Evolutionary conservation across 2,888 invertebrate species (phyloP).

Genomic region (Cantharis lateralis): DNA sequence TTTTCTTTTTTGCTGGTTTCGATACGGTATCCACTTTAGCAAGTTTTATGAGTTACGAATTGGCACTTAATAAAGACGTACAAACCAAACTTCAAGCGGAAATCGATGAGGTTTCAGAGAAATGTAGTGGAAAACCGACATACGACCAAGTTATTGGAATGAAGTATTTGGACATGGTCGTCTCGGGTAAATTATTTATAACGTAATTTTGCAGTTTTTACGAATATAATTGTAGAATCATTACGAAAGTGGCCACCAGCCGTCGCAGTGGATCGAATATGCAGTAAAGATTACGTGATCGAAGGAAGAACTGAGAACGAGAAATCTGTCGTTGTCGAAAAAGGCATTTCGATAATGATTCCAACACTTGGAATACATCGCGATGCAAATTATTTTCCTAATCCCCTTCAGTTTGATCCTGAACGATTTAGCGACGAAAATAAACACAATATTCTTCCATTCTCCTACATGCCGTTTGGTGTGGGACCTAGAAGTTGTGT

Average conservation of each 20-base stretch:
- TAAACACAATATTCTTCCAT: constrained; percentile 57
- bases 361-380: constrained; percentile 59
- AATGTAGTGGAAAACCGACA: background rate
- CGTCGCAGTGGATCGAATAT: constrained; percentile 55
- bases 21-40: background rate
- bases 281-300: constrained; percentile 55
- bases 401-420: constrained; percentile 59
- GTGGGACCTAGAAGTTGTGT: constrained; percentile 50
- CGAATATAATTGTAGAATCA: background rate
- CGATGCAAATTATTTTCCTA: constrained; percentile 60
- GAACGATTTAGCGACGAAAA: constrained; percentile 61
- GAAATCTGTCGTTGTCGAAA: constrained; percentile 27
- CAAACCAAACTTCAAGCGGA: constrained; percentile 1
- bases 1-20: constrained; percentile 2
- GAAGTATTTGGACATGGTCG: background rate
- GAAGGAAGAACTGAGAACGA: constrained; percentile 29
- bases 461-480: constrained; percentile 61
- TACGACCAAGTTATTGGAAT: background rate
- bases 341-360: constrained; percentile 48
- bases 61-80: background rate
- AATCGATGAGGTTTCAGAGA: background rate
- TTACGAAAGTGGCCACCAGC: constrained; percentile 58
- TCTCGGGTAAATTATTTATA: background rate
- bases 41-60: background rate
- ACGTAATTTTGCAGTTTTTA: background rate